These are phyloP conservation scores for Thamnophis elegans DNA, from an alignment of 2,797 vertebrate genomes.

Conservation along the genomic window DNA sequence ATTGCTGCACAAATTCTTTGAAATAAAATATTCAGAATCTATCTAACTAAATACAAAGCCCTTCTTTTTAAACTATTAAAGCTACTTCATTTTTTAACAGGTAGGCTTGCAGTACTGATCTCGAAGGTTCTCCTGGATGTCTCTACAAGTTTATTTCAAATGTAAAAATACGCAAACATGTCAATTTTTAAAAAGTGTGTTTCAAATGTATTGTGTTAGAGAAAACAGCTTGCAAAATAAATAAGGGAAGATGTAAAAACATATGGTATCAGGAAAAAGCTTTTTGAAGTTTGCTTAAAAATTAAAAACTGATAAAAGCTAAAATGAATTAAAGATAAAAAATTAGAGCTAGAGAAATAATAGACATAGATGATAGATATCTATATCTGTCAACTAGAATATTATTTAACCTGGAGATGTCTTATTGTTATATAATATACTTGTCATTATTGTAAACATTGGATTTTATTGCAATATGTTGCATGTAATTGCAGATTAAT, in stretches of 20 bases:
- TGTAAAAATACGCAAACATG: not conserved
- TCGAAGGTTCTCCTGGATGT: not conserved
- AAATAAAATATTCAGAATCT: not conserved
- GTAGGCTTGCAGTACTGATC: not conserved
- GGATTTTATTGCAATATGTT: not conserved
- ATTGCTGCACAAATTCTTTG: not conserved
- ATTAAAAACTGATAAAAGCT: not conserved
- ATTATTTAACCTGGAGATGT: not conserved
- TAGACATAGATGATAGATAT: not conserved
- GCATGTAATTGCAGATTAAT: not conserved
- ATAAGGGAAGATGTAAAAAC: not conserved
- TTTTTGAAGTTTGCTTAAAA: not conserved
- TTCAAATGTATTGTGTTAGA: not conserved
- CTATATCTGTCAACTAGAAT: not conserved
- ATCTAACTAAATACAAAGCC: not conserved
- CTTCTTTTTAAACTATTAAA: not conserved
- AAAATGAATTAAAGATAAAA: not conserved
- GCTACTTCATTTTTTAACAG: not conserved
- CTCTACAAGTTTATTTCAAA: not conserved
- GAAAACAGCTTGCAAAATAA: not conserved
- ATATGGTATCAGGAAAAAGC: not conserved
- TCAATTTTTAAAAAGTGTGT: not conserved
- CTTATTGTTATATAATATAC: not conserved
- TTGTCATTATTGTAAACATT: not conserved
- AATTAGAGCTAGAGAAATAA: not conserved